Conservation (phyloP, 2,797 vertebrate genomes). For the Meriones psammophilus region DNA sequence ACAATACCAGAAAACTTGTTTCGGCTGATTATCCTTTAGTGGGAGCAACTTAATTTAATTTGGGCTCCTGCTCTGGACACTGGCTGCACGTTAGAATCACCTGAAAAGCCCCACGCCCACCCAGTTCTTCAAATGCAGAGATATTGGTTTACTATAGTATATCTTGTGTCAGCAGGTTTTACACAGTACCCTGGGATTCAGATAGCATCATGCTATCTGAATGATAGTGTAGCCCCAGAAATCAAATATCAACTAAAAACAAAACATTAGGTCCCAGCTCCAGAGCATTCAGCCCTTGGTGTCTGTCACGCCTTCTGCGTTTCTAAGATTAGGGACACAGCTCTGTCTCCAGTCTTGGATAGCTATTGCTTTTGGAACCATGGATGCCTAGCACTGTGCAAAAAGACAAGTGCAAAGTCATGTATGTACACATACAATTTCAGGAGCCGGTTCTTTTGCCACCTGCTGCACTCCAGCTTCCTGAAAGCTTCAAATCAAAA, state of each 20-base stretch:
- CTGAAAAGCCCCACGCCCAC: not conserved
- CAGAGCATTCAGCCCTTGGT: not conserved
- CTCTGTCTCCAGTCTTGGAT: not conserved
- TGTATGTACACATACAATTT: not conserved
- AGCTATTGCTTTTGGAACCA: not conserved
- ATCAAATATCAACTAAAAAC: not conserved
- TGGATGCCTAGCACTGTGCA: not conserved
- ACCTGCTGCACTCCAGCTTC: not conserved
- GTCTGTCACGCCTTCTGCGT: not conserved
- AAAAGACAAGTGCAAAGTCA: not conserved
- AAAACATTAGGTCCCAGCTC: not conserved
- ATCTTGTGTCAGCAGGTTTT: not conserved
- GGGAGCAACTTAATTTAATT: not conserved
- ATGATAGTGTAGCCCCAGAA: not conserved
- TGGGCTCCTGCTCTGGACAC: not conserved
- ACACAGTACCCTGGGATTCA: not conserved
- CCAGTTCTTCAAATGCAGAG: not conserved
- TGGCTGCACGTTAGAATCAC: not conserved
- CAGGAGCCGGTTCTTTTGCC: not conserved
- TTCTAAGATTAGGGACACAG: not conserved
- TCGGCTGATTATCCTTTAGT: not conserved
- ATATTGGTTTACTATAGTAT: not conserved
- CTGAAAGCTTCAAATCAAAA: not conserved
- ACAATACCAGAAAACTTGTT: not conserved
- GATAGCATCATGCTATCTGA: conserved; percentile 5